Conservation (phyloP, 1,140 invertebrate genomes). For the Zelostemma sp. region DNA sequence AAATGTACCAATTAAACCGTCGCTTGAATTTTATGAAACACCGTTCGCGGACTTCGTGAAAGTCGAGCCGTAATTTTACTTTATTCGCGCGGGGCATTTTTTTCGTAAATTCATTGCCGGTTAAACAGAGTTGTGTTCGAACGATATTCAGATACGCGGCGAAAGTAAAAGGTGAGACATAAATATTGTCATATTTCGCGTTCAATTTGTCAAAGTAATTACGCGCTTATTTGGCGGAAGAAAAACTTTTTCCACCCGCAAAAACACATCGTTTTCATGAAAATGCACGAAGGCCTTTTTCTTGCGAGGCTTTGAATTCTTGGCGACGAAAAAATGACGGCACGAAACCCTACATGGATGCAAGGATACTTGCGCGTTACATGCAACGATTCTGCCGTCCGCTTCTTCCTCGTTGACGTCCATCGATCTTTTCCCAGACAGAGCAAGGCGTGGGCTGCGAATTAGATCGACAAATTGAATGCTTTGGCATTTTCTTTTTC, state of each 20-base stretch:
- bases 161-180: constrained; percentile 30
- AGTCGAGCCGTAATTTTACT: constrained; percentile 42
- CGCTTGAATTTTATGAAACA: constrained; percentile 43
- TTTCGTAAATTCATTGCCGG: constrained; percentile 19
- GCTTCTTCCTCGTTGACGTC: constrained; percentile 25
- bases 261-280: constrained; percentile 31
- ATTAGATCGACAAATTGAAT: constrained; percentile 10
- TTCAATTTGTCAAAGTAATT: background rate
- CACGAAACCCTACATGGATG: constrained; percentile 43
- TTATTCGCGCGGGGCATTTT: constrained; percentile 28
- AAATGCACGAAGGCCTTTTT: constrained; percentile 32
- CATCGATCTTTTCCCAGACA: constrained; percentile 21
- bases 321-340: constrained; percentile 38
- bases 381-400: constrained; percentile 23
- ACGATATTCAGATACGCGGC: constrained; percentile 29
- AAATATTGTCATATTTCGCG: constrained; percentile 26
- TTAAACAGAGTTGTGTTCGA: constrained; percentile 27
- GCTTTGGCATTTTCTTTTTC: background rate
- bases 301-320: constrained; percentile 38
- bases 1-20: constrained; percentile 44
- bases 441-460: constrained; percentile 14
- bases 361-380: constrained; percentile 40
- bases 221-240: background rate
- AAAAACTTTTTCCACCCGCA: constrained; percentile 19
- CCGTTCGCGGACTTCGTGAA: constrained; percentile 38